Percentiles rank a stretch among this genome's conserved stretches.
phyloP scores from a whole-genome alignment of 2,113 vertebrate genomes.

The Psophia crepitans region DNA sequence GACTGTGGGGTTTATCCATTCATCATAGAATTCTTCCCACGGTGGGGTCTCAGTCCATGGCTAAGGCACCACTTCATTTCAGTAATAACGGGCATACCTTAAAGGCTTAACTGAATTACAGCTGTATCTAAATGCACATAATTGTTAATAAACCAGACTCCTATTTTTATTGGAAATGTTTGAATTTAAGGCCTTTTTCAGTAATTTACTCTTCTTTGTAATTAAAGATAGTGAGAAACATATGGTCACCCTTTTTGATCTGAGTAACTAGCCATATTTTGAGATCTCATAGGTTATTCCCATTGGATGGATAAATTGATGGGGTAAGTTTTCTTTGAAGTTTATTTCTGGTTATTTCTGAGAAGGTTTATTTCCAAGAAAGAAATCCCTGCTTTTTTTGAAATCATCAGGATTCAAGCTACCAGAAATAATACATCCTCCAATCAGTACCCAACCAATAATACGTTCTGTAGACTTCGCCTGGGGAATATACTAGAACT shows the following conservation, averaged over 20 bases:
- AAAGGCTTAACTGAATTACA: slow-evolving; percentile 1
- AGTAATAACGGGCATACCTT: not conserved
- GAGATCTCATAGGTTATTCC: slow-evolving; percentile 2
- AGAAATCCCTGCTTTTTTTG: not conserved
- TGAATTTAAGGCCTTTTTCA: slow-evolving; percentile 19
- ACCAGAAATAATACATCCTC: not conserved
- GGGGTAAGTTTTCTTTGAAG: not conserved
- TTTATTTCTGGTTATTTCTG: not conserved
- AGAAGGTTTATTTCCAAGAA: not conserved
- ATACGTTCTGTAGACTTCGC: not conserved
- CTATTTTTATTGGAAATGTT: slow-evolving; percentile 16
- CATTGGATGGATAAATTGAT: not conserved
- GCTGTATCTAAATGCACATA: not conserved
- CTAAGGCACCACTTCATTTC: not conserved
- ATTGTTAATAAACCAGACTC: not conserved
- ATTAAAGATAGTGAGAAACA: slow-evolving; percentile 35
- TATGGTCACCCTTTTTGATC: not conserved
- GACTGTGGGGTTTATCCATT: not conserved
- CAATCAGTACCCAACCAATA: not conserved
- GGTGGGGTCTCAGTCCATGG: not conserved
- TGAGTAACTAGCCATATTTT: not conserved
- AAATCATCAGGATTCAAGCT: not conserved
- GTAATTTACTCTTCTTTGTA: slow-evolving; percentile 41
- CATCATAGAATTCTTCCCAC: not conserved
- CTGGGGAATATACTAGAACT: not conserved